Percentiles rank a stretch among this genome's conserved stretches.
phyloP scores from a whole-genome alignment of 2,113 vertebrate genomes.

The Podarcis muralis region DNA sequence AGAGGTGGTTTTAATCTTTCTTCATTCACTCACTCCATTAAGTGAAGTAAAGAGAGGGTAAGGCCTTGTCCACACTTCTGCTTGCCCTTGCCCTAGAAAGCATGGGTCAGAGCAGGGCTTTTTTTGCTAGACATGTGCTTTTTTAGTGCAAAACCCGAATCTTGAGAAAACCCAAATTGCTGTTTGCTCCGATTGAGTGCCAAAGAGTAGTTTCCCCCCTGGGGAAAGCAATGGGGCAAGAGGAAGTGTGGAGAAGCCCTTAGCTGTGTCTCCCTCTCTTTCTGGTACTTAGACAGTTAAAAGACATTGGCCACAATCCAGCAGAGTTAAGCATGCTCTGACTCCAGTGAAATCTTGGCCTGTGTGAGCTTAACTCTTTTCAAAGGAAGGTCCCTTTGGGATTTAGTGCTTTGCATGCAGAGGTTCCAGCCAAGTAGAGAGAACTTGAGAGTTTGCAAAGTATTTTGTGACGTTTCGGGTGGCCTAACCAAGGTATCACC shows the following conservation, averaged over 20 bases:
- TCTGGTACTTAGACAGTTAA: not conserved
- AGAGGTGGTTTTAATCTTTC: slow-evolving; percentile 6
- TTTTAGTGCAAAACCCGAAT: too few species aligned
- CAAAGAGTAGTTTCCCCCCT: too few species aligned
- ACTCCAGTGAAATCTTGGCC: not conserved
- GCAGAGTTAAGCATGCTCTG: not conserved
- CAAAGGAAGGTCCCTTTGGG: slow-evolving; percentile 10
- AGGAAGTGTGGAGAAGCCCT: too few species aligned
- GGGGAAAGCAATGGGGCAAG: too few species aligned
- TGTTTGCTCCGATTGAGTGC: too few species aligned
- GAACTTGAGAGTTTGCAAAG: too few species aligned
- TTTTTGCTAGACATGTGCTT: too few species aligned
- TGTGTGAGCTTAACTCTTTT: not conserved
- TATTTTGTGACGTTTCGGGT: too few species aligned
- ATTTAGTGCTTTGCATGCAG: not conserved
- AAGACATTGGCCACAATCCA: not conserved
- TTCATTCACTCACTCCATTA: not conserved
- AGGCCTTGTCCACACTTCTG: not conserved
- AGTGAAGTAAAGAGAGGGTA: not conserved
- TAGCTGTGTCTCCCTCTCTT: not conserved
- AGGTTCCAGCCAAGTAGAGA: not conserved
- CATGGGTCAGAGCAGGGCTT: too few species aligned
- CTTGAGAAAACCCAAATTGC: too few species aligned
- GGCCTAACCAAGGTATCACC: too few species aligned
- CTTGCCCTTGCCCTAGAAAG: too few species aligned